phyloP scores from a whole-genome alignment of 2,888 invertebrate genomes.

The Aphidoletes aphidimyza region DNA sequence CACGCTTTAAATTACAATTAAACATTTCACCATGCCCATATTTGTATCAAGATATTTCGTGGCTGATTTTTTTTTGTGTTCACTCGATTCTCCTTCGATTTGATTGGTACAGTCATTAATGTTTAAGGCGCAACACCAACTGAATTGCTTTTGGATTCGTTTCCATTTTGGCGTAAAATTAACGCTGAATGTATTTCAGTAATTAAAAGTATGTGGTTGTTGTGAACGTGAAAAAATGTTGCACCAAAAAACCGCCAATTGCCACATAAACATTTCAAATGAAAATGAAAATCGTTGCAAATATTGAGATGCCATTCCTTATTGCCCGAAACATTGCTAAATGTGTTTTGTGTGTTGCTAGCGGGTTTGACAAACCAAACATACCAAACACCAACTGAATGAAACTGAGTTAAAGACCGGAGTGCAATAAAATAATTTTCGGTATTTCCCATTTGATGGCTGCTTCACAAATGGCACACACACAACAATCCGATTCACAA shows the following conservation, averaged over 20 bases:
- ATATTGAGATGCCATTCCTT: too few relatives aligned
- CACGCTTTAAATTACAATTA: background rate
- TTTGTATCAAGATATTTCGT: background rate
- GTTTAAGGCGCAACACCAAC: background rate
- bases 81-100: background rate
- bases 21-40: background rate
- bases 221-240: constrained; percentile 33
- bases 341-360: too few relatives aligned
- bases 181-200: constrained; percentile 33
- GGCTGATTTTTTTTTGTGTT: background rate
- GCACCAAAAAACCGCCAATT: background rate
- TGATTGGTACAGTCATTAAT: background rate
- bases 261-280: background rate
- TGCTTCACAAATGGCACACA: background rate
- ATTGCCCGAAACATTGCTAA: too few relatives aligned
- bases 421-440: background rate
- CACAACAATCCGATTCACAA: background rate
- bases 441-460: background rate
- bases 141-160: too few relatives aligned
- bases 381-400: too few relatives aligned
- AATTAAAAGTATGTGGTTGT: background rate
- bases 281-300: background rate
- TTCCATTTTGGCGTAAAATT: background rate
- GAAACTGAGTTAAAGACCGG: too few relatives aligned
- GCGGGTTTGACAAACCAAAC: too few relatives aligned